Evolutionary conservation across 2,113 vertebrate species (phyloP).

Genomic region (Heterotis niloticus): DNA sequence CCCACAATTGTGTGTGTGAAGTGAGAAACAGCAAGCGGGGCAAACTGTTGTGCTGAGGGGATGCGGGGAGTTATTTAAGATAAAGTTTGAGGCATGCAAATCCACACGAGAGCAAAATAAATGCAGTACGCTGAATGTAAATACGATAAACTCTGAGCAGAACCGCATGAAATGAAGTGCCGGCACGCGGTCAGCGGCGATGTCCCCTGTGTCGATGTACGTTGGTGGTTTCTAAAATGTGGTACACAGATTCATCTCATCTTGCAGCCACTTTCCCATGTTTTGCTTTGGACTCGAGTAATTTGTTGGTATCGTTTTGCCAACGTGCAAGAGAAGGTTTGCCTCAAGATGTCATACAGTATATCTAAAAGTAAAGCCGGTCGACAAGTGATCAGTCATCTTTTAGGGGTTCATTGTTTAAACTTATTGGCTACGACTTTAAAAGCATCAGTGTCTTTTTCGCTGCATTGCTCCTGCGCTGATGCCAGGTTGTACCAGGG

Average conservation of each 20-base stretch:
- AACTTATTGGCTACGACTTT: background rate
- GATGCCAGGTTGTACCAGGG: background rate
- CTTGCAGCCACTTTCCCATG: no score
- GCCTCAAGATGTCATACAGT: slow-evolving; percentile 1
- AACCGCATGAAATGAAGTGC: slow-evolving; percentile 18
- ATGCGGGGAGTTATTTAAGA: background rate
- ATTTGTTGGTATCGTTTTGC: slow-evolving; percentile 2
- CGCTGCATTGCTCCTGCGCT: background rate
- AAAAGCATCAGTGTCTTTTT: background rate
- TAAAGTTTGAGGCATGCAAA: slow-evolving; percentile 33
- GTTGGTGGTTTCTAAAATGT: slow-evolving; percentile 7
- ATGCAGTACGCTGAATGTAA: slow-evolving; percentile 37
- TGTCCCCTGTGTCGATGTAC: background rate
- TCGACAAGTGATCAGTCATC: background rate
- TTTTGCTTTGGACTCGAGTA: background rate
- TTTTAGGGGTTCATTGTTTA: background rate
- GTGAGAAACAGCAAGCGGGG: background rate
- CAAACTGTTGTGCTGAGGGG: background rate
- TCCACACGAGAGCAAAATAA: slow-evolving; percentile 35
- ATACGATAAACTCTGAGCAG: slow-evolving; percentile 22
- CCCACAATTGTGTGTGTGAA: background rate
- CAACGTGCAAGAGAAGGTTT: background rate
- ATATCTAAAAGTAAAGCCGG: slow-evolving; percentile 12
- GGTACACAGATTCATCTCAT: background rate
- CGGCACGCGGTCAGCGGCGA: background rate